phyloP scores from a whole-genome alignment of 2,888 invertebrate species.

The Eumacrocentrus americanus region DNA sequence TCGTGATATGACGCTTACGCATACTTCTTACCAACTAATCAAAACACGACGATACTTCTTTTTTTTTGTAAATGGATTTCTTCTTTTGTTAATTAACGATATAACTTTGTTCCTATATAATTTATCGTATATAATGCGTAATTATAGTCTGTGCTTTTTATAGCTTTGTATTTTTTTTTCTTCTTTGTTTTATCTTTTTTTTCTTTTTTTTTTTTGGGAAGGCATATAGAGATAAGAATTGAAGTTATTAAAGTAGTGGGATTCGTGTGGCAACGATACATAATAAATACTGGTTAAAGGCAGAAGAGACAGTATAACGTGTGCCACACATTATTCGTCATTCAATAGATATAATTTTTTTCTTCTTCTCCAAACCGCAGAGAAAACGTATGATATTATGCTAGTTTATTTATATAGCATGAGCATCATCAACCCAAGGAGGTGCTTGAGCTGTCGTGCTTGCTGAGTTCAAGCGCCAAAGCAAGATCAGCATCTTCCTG shows the following conservation, averaged over 20 bases:
- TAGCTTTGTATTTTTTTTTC: constrained; percentile 24
- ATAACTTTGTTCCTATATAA: constrained; percentile 6
- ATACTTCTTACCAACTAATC: constrained; percentile 14
- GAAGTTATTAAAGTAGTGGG: constrained; percentile 2
- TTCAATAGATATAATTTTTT: too few species aligned
- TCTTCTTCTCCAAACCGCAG: constrained; percentile 17
- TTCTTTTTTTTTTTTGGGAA: constrained; percentile 31
- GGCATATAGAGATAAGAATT: constrained; percentile 29
- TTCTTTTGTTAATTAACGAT: constrained; percentile 1
- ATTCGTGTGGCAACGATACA: constrained; percentile 7
- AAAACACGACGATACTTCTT: constrained; percentile 14
- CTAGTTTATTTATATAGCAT: neutral
- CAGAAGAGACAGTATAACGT: constrained; percentile 2
- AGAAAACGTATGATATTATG: constrained; percentile 28
- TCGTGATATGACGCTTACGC: constrained; percentile 17
- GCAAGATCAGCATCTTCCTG: constrained; percentile 77
- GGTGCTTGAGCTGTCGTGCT: too few species aligned
- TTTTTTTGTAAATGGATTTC: neutral
- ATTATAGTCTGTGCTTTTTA: constrained; percentile 31
- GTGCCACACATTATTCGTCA: neutral
- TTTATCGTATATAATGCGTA: constrained; percentile 13
- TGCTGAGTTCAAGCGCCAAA: constrained; percentile 74
- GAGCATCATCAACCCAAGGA: too few species aligned
- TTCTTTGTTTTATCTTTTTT: constrained; percentile 7
- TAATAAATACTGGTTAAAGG: constrained; percentile 22